Evolutionary conservation across 2,113 vertebrate species (phyloP), one percentile per base, ranked within the genome.

Genomic region (Phyllostomus hastatus): DNA sequence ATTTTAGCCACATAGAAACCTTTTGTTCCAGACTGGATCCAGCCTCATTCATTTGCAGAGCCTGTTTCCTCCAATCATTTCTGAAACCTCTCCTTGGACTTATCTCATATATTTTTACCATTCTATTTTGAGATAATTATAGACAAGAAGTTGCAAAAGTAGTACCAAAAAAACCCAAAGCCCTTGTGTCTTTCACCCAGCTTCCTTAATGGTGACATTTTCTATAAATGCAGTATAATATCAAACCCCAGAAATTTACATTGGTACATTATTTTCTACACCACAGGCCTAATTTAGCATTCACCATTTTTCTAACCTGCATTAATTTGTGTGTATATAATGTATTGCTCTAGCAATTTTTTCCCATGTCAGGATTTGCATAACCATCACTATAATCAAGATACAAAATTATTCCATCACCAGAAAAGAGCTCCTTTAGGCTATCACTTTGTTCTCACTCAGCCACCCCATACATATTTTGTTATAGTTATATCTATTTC

Each of bases 81-180:
- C 67, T 92, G 38, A 88, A 96, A 86, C 31, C 46, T 79, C 24
- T 90, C 43, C 35, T 54, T 90, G 54, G 38, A 54, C 33, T 85
- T 46, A 85, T 85, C 54, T 93, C 43, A 80, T 80, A 79, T 85
- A 57, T 57, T 73, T 93, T 90, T 96, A 93, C 85, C 35, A 48
- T 84, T 93, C 88, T 88, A 59, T 89, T 95, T 89, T 85, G 54
- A 96, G 66, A 85, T 79, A 89, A 85, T 85, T 85, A 84, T 70
- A 79, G 61, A 72, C 6, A 46, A 52, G 43, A 90, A 84, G 52
- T 46, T 86, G 38, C 19, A 38, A 52, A 93, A 73, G 90, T 66
- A 73, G 31, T 54, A 48, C 54, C 52, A 73, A 79, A 57, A 88
- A 90, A 54, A 41, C 38, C 38, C 38, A 41, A n/a, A 79, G 5